Conservation (phyloP, 2,888 invertebrate genomes). For the Nesidiocoris tenuis region DNA sequence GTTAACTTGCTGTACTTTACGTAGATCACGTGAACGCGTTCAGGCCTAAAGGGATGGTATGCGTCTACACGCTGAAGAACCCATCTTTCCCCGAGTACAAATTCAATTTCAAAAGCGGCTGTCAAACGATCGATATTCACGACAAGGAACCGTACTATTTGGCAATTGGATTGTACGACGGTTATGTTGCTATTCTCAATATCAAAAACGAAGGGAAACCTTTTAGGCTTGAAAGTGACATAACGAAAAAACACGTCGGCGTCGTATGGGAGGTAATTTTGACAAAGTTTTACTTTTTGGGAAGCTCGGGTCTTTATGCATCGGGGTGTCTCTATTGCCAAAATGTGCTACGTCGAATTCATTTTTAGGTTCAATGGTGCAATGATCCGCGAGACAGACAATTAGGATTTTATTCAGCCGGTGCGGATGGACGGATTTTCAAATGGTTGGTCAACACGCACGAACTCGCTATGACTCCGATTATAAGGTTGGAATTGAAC, state of each 20-base stretch:
- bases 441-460: conserved; percentile 84
- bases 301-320: too few relatives aligned
- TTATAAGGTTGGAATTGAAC: conserved; percentile 66
- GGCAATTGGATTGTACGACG: conserved; percentile 78
- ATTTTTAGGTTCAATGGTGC: conserved; percentile 64
- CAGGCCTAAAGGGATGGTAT: conserved; percentile 65
- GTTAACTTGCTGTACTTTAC: neutral
- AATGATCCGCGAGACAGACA: conserved; percentile 87
- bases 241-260: conserved; percentile 36
- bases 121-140: conserved; percentile 87
- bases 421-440: conserved; percentile 85
- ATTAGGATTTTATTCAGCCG: conserved; percentile 86
- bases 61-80: conserved; percentile 89
- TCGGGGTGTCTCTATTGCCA: too few relatives aligned
- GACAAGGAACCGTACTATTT: conserved; percentile 76
- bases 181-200: conserved; percentile 89
- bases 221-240: conserved; percentile 30
- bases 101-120: conserved; percentile 77
- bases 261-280: conserved; percentile 32
- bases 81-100: conserved; percentile 90
- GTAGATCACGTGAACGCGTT: conserved; percentile 36
- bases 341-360: neutral
- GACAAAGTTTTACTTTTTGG: neutral
- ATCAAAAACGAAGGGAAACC: conserved; percentile 54
- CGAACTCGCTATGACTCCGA: conserved; percentile 73